Percentiles rank a stretch among this genome's conserved stretches.
These are phyloP conservation scores for Psettodes erumei DNA, from an alignment of 2,113 vertebrate genomes.

Conservation along the genomic window DNA sequence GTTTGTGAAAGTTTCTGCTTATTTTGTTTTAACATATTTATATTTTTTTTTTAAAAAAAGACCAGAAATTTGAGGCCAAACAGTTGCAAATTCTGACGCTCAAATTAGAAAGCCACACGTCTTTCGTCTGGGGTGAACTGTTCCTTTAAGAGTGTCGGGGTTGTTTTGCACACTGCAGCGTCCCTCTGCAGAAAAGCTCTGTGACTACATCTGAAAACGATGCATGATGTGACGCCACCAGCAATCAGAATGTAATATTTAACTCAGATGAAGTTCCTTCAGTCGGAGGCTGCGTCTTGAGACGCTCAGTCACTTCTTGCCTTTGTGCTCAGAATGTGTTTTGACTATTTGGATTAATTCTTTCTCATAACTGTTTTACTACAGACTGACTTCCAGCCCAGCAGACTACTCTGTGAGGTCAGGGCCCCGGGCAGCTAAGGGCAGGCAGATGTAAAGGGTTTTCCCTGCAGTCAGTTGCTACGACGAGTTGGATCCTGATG, in stretches of 20 bases:
- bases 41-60: no score
- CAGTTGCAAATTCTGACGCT: no score
- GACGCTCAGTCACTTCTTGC: conserved; percentile 45
- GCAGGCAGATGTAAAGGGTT: not conserved
- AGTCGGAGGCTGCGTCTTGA: conserved; percentile 28
- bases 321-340: conserved; percentile 59
- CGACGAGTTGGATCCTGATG: not conserved
- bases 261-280: conserved; percentile 20
- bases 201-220: not conserved
- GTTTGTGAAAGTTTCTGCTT: no score
- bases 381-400: not conserved
- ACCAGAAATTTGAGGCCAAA: not conserved
- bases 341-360: conserved; percentile 24
- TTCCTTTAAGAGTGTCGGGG: conserved; percentile 32
- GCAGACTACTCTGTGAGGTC: not conserved
- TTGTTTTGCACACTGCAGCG: not conserved
- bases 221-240: not conserved
- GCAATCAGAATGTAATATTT: conserved; percentile 66
- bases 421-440: not conserved
- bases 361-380: conserved; percentile 5
- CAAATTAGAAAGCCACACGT: not conserved
- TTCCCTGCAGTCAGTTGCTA: no score
- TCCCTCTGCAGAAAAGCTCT: conserved; percentile 5
- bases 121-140: conserved; percentile 49
- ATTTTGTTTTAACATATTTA: no score